Base-by-base conservation (phyloP, 2,888 invertebrate species). In the Rhamnusium bicolor region DNA sequence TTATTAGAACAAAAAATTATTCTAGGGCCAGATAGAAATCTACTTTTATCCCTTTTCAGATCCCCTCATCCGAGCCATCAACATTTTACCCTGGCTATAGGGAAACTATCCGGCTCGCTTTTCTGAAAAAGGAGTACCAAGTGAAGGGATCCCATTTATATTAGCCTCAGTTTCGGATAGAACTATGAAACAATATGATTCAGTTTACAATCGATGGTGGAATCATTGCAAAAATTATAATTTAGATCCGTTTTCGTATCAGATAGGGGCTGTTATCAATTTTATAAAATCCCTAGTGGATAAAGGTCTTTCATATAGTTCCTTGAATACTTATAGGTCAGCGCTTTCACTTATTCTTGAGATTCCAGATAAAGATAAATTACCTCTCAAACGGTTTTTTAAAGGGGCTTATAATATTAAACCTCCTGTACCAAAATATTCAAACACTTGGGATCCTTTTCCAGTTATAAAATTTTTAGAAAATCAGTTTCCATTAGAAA, bases 341-440 rank as follows among this genome's bases (percentile, higher is more conserved):
- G 60, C 60, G 18, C 40, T 18, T 18, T 53, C 53, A 16, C 2
- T 53, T 18, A 19, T 53, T 19, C n/a, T 53, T 19, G 24, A 4
- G 10, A 19, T 19, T 21, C 24, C 54, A 24, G n/a, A 62, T 46
- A 72, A 47, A 6, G 67, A 75, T 10, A 68, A 80, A 62, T 10
- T 61, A 1, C 54, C 70, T 29, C 70, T 83, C 4, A 77, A 77
- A 66, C 51, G 80, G 24, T 81, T 82, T 58, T 54, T 83, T 8
- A 81, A 78, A 66, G 80, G 80, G 10, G 62, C 78, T 12, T 74
- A 65, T 12, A 82, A 81, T 49, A 14, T 77, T 0, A 78, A 76
- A 63, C 81, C 80, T 0, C 58, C 78, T 2, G 66, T 10, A 12
- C 78, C 80, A 0, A 82, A 79, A 71, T 83, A 82, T 71, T 74